Conservation (phyloP, 2,888 invertebrate species). For the Mamestra brassicae region DNA sequence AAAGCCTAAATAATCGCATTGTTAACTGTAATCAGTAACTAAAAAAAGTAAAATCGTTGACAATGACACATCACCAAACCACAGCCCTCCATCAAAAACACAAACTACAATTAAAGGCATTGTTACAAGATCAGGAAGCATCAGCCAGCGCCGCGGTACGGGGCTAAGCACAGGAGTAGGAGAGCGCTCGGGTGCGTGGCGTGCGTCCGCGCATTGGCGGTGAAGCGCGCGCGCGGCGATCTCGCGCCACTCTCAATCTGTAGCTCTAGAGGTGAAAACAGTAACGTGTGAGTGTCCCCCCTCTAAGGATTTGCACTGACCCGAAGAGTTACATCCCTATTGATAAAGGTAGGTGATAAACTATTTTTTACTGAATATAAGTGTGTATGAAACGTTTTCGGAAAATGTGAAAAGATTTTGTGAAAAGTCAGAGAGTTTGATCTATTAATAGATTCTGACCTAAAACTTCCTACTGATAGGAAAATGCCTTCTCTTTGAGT, state of each 20-base stretch:
- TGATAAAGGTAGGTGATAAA: conserved; percentile 47
- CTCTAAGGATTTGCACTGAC: conserved; percentile 59
- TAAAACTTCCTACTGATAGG: background rate
- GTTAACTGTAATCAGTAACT: no score
- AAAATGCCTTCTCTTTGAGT: background rate
- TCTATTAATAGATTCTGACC: background rate
- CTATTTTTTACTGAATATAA: background rate
- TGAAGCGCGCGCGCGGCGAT: conserved; percentile 77
- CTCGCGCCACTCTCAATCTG: conserved; percentile 75
- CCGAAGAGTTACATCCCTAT: conserved; percentile 36
- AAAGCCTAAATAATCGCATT: background rate
- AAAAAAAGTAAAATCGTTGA: background rate
- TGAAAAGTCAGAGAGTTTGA: background rate
- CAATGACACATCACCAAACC: conserved; percentile 14
- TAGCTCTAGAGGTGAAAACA: conserved; percentile 68
- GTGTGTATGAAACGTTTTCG: background rate
- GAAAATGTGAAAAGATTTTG: background rate
- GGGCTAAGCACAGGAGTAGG: conserved; percentile 62
- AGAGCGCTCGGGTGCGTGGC: conserved; percentile 56
- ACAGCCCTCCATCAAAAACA: background rate
- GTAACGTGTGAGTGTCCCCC: conserved; percentile 69
- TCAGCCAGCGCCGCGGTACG: conserved; percentile 42
- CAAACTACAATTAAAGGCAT: conserved; percentile 24
- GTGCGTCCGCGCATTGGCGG: conserved; percentile 76
- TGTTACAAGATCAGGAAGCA: conserved; percentile 51